Evolutionary conservation across 2,797 vertebrate species (phyloP).

Genomic region (Rhynchotus rufescens): DNA sequence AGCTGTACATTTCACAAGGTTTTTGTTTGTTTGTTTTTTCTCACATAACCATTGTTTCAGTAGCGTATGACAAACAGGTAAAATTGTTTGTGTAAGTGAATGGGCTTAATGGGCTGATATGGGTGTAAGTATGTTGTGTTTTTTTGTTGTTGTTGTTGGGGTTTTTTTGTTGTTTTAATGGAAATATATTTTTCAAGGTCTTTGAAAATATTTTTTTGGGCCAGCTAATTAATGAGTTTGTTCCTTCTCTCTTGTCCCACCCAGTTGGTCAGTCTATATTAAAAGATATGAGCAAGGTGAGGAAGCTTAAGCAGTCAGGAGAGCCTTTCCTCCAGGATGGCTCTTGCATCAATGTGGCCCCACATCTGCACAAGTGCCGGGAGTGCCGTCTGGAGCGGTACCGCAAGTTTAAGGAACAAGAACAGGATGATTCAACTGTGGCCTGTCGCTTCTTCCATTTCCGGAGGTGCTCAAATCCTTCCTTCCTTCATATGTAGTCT

Average conservation of each 20-base stretch:
- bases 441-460: slow-evolving; percentile 99
- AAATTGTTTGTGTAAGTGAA: not conserved
- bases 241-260: slow-evolving; percentile 25
- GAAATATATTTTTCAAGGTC: not conserved
- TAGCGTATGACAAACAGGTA: not conserved
- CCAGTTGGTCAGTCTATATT: slow-evolving; percentile 96
- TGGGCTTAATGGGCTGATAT: not conserved
- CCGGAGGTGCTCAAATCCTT: slow-evolving; percentile 86
- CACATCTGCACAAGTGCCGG: slow-evolving; percentile 97
- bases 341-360: slow-evolving; percentile 98
- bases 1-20: not conserved
- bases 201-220: not conserved
- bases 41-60: not conserved
- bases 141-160: no score
- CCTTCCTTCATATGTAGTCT: slow-evolving; percentile 16
- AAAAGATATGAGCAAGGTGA: slow-evolving; percentile 96
- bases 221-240: slow-evolving; percentile 20
- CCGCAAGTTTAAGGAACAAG: slow-evolving; percentile 94
- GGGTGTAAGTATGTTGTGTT: not conserved
- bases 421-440: slow-evolving; percentile 97
- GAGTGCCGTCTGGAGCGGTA: slow-evolving; percentile 98
- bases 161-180: not conserved
- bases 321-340: slow-evolving; percentile 98
- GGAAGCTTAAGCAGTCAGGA: slow-evolving; percentile 96
- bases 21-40: not conserved